Evolutionary conservation across 2,888 invertebrate species (phyloP).

Genomic region (Drosophila pseudotakahashii): DNA sequence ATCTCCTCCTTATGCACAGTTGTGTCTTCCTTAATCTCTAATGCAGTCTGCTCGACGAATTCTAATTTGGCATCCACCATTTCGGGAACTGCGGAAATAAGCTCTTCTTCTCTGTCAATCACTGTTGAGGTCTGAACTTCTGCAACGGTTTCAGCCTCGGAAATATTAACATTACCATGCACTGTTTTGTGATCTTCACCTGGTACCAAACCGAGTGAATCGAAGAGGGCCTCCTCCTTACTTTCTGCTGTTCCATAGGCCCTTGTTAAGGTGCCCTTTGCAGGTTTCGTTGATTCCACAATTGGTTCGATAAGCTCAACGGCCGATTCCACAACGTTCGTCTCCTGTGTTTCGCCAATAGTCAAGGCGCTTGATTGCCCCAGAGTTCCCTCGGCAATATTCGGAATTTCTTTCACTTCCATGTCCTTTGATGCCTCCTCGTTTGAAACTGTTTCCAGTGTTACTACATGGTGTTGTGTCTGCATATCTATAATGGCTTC

Average conservation of each 20-base stretch:
- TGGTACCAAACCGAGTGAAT: constrained; percentile 82
- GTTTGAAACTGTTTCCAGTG: constrained; percentile 85
- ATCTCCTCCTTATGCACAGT: constrained; percentile 88
- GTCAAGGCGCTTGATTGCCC: constrained; percentile 42
- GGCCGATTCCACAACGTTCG: constrained; percentile 44
- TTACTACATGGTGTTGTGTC: constrained; percentile 86
- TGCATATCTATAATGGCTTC: constrained; percentile 87
- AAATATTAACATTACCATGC: constrained; percentile 86
- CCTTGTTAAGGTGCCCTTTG: constrained; percentile 85
- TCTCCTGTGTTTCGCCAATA: constrained; percentile 58
- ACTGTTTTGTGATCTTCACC: constrained; percentile 69
- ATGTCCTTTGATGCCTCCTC: constrained; percentile 51
- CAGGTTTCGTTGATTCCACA: constrained; percentile 86
- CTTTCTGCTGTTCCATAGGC: constrained; percentile 87
- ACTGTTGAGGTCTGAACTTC: constrained; percentile 86
- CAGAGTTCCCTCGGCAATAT: constrained; percentile 36
- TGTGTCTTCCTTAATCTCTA: constrained; percentile 87
- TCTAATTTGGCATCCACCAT: constrained; percentile 49
- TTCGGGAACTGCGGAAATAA: constrained; percentile 38
- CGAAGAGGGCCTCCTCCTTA: constrained; percentile 86
- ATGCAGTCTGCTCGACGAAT: constrained; percentile 85
- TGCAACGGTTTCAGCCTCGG: constrained; percentile 86
- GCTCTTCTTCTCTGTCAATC: constrained; percentile 87
- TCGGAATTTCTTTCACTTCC: constrained; percentile 21
- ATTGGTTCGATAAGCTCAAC: constrained; percentile 57